These are phyloP conservation scores for Drosophila anomalata DNA, from an alignment of 2,888 invertebrate genomes.

Conservation along the genomic window DNA sequence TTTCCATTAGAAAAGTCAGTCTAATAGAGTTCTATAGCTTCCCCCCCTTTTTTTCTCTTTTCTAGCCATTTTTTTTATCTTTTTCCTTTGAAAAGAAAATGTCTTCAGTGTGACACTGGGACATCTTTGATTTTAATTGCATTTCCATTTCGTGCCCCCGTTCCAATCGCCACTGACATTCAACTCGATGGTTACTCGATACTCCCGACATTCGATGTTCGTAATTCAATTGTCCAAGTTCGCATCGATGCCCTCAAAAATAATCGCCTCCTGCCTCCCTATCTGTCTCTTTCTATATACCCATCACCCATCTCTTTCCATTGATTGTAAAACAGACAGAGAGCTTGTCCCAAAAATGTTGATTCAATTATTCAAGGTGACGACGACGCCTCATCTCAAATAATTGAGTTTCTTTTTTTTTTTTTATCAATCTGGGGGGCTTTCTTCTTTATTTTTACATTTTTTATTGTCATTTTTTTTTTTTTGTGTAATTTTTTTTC, in stretches of 20 bases:
- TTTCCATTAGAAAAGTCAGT: conserved; percentile 28
- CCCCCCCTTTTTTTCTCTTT: too few species aligned
- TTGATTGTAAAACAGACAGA: conserved; percentile 3
- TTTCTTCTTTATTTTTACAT: conserved; percentile 14
- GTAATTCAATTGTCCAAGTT: conserved; percentile 64
- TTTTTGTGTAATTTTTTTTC: conserved; percentile 1
- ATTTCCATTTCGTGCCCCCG: conserved; percentile 32
- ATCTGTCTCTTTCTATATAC: too few species aligned
- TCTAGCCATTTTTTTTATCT: neutral
- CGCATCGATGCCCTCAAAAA: neutral
- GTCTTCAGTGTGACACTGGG: conserved; percentile 20
- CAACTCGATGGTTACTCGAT: conserved; percentile 52
- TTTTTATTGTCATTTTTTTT: conserved; percentile 12
- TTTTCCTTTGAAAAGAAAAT: neutral
- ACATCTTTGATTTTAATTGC: conserved; percentile 66
- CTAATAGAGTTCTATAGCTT: conserved; percentile 13
- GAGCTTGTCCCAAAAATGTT: conserved; percentile 49
- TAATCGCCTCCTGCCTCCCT: neutral
- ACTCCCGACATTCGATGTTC: conserved; percentile 47
- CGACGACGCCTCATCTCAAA: conserved; percentile 48
- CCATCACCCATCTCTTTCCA: too few species aligned
- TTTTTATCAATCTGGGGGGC: conserved; percentile 21
- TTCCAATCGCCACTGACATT: conserved; percentile 51
- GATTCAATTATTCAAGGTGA: conserved; percentile 70
- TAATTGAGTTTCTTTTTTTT: conserved; percentile 59